Conservation (phyloP, 1,140 invertebrate genomes). For the Agrypnia vestita region DNA sequence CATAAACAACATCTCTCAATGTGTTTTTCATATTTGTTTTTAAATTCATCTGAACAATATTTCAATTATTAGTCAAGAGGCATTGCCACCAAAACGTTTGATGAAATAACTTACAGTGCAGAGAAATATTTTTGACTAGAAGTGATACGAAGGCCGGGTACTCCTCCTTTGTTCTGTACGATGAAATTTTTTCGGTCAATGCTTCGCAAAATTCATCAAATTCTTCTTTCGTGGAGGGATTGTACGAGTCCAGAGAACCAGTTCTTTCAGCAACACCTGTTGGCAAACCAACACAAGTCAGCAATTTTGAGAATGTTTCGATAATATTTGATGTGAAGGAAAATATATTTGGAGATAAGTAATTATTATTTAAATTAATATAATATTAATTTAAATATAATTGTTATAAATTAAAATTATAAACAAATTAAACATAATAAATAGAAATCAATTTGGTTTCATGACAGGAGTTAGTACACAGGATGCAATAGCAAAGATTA, state of each 20-base stretch:
- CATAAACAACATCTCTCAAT: too few species aligned
- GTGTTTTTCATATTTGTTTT: too few species aligned
- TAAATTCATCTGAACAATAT: too few species aligned
- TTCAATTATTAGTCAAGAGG: too few species aligned
- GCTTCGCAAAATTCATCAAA: constrained; percentile 84
- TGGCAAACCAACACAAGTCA: constrained; percentile 58
- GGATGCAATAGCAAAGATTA: too few species aligned
- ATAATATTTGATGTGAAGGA: too few species aligned
- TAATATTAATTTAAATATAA: too few species aligned
- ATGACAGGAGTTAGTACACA: too few species aligned
- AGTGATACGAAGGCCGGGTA: constrained; percentile 86
- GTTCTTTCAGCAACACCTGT: constrained; percentile 73
- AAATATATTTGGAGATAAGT: background rate
- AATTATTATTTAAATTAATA: background rate
- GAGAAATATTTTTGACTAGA: constrained; percentile 83
- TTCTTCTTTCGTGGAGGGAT: constrained; percentile 84
- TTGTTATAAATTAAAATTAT: too few species aligned
- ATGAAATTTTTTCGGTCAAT: constrained; percentile 81
- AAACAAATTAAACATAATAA: too few species aligned
- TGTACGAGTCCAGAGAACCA: constrained; percentile 76
- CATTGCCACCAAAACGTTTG: background rate
- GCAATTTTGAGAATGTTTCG: too few species aligned
- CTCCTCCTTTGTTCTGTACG: constrained; percentile 80
- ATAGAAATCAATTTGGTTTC: too few species aligned
- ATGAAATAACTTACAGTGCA: constrained; percentile 80